A percentile compares a stretch with the other conserved stretches of the same genome.
Evolutionary conservation across 2,797 vertebrate species (phyloP).

Genomic region (Sebastiscus albofasciatus): DNA sequence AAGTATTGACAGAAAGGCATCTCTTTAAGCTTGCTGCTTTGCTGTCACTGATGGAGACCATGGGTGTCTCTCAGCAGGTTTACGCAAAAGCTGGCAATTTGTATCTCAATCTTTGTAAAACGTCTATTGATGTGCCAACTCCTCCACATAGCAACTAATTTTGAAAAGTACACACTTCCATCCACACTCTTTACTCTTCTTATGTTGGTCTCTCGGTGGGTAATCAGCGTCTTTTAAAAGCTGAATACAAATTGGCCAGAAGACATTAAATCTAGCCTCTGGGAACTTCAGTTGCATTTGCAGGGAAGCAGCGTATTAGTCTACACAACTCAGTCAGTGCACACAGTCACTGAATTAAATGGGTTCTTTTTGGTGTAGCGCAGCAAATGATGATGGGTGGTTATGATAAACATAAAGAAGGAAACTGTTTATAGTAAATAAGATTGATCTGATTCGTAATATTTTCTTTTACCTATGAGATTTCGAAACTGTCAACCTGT

Average conservation of each 20-base stretch:
- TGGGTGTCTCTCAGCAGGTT: neutral
- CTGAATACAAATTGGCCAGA: neutral
- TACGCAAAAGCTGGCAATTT: conserved; percentile 5
- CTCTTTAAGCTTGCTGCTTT: neutral
- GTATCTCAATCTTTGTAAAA: conserved; percentile 14
- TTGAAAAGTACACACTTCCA: neutral
- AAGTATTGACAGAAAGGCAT: neutral
- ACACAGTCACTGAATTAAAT: neutral
- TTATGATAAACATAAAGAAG: neutral
- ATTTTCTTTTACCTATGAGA: neutral
- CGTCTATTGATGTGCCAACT: conserved; percentile 11
- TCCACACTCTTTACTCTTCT: neutral
- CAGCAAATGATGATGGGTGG: neutral
- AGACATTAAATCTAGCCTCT: neutral
- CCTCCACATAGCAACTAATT: neutral
- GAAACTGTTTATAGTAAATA: neutral
- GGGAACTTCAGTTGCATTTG: neutral
- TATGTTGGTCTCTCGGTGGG: neutral
- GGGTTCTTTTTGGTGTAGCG: neutral
- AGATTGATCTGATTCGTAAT: neutral
- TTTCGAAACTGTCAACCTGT: neutral
- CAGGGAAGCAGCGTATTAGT: neutral
- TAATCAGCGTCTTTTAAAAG: neutral
- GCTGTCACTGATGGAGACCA: neutral
- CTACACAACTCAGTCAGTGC: neutral